phyloP scores from a whole-genome alignment of 1,140 invertebrate species.

The Tetranychus urticae region DNA sequence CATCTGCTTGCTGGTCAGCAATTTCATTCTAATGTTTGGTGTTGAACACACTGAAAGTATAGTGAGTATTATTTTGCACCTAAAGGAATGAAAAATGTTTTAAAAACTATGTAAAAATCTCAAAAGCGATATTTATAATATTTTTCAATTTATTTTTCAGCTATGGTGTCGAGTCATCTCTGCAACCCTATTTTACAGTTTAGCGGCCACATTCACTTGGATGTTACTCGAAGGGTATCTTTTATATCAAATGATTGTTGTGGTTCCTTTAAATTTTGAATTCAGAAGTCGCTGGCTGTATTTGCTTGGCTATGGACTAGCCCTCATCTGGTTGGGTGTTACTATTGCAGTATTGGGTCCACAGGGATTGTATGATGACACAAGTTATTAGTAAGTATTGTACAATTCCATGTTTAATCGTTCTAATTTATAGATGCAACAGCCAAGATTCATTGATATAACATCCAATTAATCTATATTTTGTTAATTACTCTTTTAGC shows the following conservation, averaged over 20 bases:
- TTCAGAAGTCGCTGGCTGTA: neutral
- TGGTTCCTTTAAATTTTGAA: constrained; percentile 13
- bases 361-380: neutral
- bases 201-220: constrained; percentile 23
- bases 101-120: too few species aligned
- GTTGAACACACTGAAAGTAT: neutral
- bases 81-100: too few species aligned
- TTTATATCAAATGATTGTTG: constrained; percentile 24
- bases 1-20: constrained; percentile 6
- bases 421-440: too few species aligned
- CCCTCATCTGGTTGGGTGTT: neutral
- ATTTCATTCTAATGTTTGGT: constrained; percentile 8
- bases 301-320: neutral
- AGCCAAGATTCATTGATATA: too few species aligned
- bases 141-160: neutral
- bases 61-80: neutral
- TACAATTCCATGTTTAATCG: neutral
- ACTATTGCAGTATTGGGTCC: neutral
- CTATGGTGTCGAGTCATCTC: constrained; percentile 20
- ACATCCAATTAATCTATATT: too few species aligned
- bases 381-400: neutral
- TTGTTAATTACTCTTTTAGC: neutral
- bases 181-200: constrained; percentile 21
- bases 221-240: constrained; percentile 25
- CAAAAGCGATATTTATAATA: too few species aligned